These are phyloP conservation scores for Sweltsa coloradensis DNA, from an alignment of 1,140 invertebrate genomes.

Conservation along the genomic window DNA sequence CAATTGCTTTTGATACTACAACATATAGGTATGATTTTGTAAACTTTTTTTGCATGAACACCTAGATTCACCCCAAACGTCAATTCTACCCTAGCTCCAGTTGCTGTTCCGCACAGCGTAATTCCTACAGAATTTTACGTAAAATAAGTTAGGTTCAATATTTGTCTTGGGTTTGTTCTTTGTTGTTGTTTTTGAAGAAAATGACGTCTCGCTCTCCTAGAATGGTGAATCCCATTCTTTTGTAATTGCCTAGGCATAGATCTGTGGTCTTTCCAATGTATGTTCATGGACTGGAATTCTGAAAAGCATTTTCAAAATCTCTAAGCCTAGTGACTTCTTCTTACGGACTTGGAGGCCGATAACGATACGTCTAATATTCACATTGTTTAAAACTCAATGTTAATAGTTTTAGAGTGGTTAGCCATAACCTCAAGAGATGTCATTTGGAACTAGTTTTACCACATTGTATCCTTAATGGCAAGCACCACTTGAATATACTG, in stretches of 20 bases:
- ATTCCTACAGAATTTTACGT: constrained; percentile 21
- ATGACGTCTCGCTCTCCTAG: constrained; percentile 33
- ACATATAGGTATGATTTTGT: constrained; percentile 29
- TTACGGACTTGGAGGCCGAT: constrained; percentile 46
- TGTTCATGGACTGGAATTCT: background rate
- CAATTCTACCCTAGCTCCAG: constrained; percentile 35
- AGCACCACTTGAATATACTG: constrained; percentile 27
- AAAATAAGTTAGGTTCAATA: constrained; percentile 21
- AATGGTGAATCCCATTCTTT: background rate
- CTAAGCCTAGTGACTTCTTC: constrained; percentile 49
- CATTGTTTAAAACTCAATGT: constrained; percentile 51
- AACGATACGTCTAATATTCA: constrained; percentile 48
- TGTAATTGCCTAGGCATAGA: constrained; percentile 4
- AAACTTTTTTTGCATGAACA: constrained; percentile 31
- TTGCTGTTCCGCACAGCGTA: constrained; percentile 23
- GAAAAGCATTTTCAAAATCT: constrained; percentile 38
- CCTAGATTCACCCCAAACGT: constrained; percentile 49
- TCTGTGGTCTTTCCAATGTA: too few relatives aligned
- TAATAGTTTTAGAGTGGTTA: constrained; percentile 59
- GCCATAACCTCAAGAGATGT: constrained; percentile 43
- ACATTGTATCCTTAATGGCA: constrained; percentile 50
- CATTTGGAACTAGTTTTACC: constrained; percentile 45
- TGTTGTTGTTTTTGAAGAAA: constrained; percentile 35
- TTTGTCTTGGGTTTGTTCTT: constrained; percentile 17
- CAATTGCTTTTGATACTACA: constrained; percentile 26